Percentiles rank a stretch among this genome's conserved stretches.
Conservation (phyloP, 2,113 vertebrate genomes). For the Taurulus bubalis region DNA sequence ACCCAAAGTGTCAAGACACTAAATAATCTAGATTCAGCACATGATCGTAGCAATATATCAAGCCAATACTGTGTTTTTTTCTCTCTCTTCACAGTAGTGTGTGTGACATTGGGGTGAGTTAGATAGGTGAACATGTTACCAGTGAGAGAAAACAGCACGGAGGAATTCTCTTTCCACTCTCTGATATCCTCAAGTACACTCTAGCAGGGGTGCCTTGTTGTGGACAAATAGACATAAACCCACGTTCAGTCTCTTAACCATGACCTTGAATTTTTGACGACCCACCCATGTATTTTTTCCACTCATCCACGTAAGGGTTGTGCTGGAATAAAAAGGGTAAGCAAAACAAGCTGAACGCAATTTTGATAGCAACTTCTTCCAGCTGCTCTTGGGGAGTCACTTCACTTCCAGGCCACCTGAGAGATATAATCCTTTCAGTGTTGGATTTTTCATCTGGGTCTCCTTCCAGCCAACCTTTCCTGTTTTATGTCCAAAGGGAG, state of each 20-base stretch:
- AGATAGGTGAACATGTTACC: neutral
- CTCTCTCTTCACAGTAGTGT: neutral
- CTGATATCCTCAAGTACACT: conserved; percentile 19
- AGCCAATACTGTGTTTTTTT: neutral
- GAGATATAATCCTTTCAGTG: conserved; percentile 39
- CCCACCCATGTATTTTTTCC: conserved; percentile 22
- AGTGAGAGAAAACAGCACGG: conserved; percentile 2
- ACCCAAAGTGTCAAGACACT: neutral
- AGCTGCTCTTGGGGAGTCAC: conserved; percentile 12
- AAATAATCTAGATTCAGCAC: neutral
- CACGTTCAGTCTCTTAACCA: conserved; percentile 17
- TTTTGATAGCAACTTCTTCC: conserved; percentile 14
- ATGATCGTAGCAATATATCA: neutral
- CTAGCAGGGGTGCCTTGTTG: conserved; percentile 7
- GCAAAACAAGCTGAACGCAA: conserved; percentile 32
- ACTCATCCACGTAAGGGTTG: conserved; percentile 11
- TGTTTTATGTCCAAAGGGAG: conserved; percentile 47
- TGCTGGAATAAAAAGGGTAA: neutral
- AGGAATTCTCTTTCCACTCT: neutral
- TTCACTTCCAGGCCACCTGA: conserved; percentile 36
- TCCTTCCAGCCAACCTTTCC: conserved; percentile 36
- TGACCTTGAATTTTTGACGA: neutral
- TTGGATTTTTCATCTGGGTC: conserved; percentile 31
- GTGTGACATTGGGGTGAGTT: conserved; percentile 5
- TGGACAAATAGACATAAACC: conserved; percentile 11